Evolutionary conservation across 2,113 vertebrate species (phyloP).

Genomic region (Vulpes lagopus): DNA sequence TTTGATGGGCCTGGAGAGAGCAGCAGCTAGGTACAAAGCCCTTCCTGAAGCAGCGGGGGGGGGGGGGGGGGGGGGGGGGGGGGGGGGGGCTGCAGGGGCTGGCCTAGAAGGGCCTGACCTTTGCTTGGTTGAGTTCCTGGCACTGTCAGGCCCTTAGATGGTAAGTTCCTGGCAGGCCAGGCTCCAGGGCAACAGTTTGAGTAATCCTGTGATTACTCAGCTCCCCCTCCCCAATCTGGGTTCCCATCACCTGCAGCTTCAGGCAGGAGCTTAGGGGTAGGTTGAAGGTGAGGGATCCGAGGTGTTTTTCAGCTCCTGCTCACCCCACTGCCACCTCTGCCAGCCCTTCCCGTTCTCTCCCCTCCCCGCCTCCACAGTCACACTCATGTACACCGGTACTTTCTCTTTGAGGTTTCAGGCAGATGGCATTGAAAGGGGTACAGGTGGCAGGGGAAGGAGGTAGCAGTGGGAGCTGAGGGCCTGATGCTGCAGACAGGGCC

Average conservation of each 20-base stretch:
- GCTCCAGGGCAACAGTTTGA: conserved; percentile 77
- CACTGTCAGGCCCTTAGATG: conserved; percentile 59
- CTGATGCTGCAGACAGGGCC: neutral
- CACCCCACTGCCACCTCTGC: neutral
- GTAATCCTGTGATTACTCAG: conserved; percentile 85
- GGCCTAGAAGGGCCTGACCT: conserved; percentile 67
- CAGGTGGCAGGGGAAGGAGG: conserved; percentile 8
- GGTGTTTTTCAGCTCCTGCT: conserved; percentile 51
- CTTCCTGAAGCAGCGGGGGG: neutral
- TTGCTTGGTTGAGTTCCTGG: conserved; percentile 81
- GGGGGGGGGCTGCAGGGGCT: neutral
- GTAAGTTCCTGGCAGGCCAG: conserved; percentile 81
- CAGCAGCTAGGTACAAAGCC: too few species aligned
- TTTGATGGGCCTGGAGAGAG: neutral
- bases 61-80: neutral
- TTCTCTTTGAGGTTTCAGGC: conserved; percentile 72
- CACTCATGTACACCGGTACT: neutral
- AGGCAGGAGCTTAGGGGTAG: neutral
- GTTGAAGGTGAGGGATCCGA: neutral
- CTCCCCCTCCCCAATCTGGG: conserved; percentile 68
- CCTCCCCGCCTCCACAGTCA: neutral
- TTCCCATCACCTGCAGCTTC: conserved; percentile 70
- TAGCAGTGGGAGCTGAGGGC: neutral
- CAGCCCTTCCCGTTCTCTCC: neutral
- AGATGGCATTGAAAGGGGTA: neutral